Base-by-base conservation (phyloP, 2,113 vertebrate species). In the Archocentrus centrarchus region DNA sequence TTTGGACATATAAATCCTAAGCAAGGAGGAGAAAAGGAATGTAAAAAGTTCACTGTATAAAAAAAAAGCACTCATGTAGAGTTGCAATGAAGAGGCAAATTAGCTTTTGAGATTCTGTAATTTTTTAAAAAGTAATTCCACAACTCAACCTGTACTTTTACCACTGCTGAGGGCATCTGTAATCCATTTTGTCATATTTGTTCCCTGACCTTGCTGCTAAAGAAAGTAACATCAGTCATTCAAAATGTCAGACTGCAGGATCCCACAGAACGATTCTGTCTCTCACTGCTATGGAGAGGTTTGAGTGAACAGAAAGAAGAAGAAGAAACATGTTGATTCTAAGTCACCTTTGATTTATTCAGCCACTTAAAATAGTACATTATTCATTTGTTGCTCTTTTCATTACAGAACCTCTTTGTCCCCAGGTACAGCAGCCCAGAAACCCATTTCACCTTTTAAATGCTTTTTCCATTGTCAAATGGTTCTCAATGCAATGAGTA, bases 311-410 rank as follows among this genome's bases (percentile, higher is more conserved):
- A 75, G 37, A 79, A 81, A 86, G 8, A 39, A 77, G 50, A 59
- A 47, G 27, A 27, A 61, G 30, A 6, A 63, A 1, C 27, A 79
- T 64, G 35, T 15, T 59, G 64, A 89, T 85, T 76, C 62, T 84
- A 76, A 75, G 64, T 86, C 88, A 89, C 86, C 82, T 84, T 83
- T 90, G 83, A 91, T 94, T 93, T 92, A 91, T 93, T 95, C 82
- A 59, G 88, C 80, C 86, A 82, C 79, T 60, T 84, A 90, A 92
- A 88, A 88, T 70, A 91, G 85, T 63, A 87, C 81, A 91, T 79
- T 70, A 79, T 83, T 64, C 39, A 80, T 85, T 76, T 89, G 62
- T 88, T 82, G 81, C 60, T 58, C 22, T 75, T 87, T 89, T 93
- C 44, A 87, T 66, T 44, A 63, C 44, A 78, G 86, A 85, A 80